A percentile compares a stretch with the other conserved stretches of the same genome.
phyloP scores from a whole-genome alignment of 2,888 invertebrate species.

The Siphlonurus alternatus region DNA sequence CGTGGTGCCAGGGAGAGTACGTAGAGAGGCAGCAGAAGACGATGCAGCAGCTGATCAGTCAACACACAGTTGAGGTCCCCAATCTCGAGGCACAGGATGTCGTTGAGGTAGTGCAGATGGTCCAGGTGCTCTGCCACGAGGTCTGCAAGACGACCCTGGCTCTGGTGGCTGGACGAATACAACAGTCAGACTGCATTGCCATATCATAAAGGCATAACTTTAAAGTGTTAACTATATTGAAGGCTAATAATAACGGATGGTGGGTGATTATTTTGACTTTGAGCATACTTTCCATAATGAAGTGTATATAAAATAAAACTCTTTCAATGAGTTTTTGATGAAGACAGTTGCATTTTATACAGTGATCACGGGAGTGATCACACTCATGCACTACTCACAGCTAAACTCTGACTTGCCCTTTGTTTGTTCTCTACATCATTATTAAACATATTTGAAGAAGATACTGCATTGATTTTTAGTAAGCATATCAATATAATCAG shows the following conservation, averaged over 20 bases:
- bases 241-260: not conserved
- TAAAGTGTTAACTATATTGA: not conserved
- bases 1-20: constrained; percentile 64
- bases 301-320: too few species aligned
- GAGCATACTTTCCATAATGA: too few species aligned
- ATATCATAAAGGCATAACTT: not conserved
- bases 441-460: too few species aligned
- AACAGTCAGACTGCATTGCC: not conserved
- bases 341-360: too few species aligned
- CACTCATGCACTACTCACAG: too few species aligned
- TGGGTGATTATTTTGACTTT: not conserved
- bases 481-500: too few species aligned
- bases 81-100: constrained; percentile 84
- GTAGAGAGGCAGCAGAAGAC: constrained; percentile 82
- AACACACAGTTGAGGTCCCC: constrained; percentile 84
- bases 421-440: too few species aligned
- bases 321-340: too few species aligned
- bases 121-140: constrained; percentile 94
- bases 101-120: constrained; percentile 93
- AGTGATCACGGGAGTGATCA: too few species aligned
- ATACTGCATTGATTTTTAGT: too few species aligned
- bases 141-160: constrained; percentile 77
- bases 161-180: constrained; percentile 57
- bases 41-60: constrained; percentile 84
- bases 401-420: too few species aligned